Percentiles rank a stretch among this genome's conserved stretches.
Conservation (phyloP, 2,888 invertebrate species). For the Ischnura elegans region DNA sequence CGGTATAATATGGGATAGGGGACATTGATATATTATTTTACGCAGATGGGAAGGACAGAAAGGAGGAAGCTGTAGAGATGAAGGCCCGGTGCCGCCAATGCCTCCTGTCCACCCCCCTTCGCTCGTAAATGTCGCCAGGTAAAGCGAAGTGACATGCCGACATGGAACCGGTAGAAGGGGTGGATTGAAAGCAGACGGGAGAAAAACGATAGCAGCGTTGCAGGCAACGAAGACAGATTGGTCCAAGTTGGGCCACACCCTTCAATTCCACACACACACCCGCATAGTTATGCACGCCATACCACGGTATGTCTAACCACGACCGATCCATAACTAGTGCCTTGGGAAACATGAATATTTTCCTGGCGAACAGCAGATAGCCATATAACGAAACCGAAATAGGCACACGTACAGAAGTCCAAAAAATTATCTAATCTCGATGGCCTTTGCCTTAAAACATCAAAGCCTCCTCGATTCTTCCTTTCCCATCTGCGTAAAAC, state of each 20-base stretch:
- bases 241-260: not conserved
- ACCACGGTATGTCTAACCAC: not conserved
- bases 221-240: not conserved
- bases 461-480: too few relatives aligned
- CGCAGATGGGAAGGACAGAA: not conserved
- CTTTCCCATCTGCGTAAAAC: too few relatives aligned
- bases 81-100: not conserved
- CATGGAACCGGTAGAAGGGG: not conserved
- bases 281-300: too few relatives aligned
- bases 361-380: too few relatives aligned
- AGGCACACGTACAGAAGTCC: too few relatives aligned
- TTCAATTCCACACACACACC: too few relatives aligned
- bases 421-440: too few relatives aligned
- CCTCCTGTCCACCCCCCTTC: not conserved
- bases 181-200: not conserved
- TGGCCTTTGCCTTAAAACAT: too few relatives aligned
- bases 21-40: too few relatives aligned
- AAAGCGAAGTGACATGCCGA: constrained; percentile 6
- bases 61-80: not conserved
- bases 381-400: too few relatives aligned
- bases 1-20: too few relatives aligned
- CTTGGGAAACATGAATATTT: too few relatives aligned
- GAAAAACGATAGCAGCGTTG: not conserved
- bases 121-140: not conserved
- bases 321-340: not conserved